Evolutionary conservation across 2,113 vertebrate species (phyloP), one percentile per base, ranked within the genome.

Genomic region (Lepus timidus): DNA sequence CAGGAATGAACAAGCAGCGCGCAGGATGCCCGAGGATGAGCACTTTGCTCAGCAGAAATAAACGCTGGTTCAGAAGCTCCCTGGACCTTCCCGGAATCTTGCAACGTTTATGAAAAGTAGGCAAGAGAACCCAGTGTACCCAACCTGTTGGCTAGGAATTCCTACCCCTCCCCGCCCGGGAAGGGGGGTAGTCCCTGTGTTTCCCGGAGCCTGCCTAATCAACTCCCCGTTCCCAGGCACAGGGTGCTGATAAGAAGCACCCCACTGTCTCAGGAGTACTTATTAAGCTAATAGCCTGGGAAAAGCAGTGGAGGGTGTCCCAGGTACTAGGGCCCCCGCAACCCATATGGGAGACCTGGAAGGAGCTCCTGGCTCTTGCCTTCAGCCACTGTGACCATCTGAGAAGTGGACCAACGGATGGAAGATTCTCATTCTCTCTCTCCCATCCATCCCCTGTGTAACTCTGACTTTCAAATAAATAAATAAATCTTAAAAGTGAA

Each of bases 141-240:
- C 27, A 52, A 49, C 31, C n/a, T 29, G 73, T 51, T 75, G 80
- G 68, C 83, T 73, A 39, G 49, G 75, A 80, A 84, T 49, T 80
- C 33, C 7, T 39, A n/a, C 44, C 44, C 44, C 44, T 33, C 44
- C 44, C 44, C 0, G 6, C 6, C 44, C 44, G 74, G 55, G 70
- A 74, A 82, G 83, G 93, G 83, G 93, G 44, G 20, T 64, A 51
- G 65, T 76, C 44, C 78, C 78, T 94, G 19, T 68, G 51, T 6
- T 80, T 82, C 31, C 8, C 23, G 16, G 80, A 44, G 68, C 74
- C 44, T 31, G 14, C 29, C 17, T 93, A 36, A 64, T 81, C 65
- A 64, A 58, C 27, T 73, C 10, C 27, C 58, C 55, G 33, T 67
- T 92, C 65, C 85, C 58, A n/a, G 31, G 36, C 14, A 49, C 27